Base-by-base conservation (phyloP, 2,113 vertebrate species). In the Silurus asotus region DNA sequence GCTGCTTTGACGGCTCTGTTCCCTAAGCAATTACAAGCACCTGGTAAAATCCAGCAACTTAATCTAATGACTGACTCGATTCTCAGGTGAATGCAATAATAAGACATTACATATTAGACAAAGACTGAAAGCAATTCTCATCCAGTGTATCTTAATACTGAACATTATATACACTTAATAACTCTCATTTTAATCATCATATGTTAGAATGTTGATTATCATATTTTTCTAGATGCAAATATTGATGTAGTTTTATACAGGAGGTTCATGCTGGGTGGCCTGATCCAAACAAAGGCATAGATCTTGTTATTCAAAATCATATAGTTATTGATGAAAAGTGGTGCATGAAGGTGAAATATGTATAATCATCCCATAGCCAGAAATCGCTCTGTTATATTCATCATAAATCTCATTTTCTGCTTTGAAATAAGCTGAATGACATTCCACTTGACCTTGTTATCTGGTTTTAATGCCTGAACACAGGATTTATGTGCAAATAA, bases 401-500 rank as follows among this genome's bases (percentile, higher is more conserved):
- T 55, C 75, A 55, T 55, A 51, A 77, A 55, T 55, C 51, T 77
- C 13, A 17, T 4, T 76, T 55, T 55, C 74, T 76, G 49, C 69
- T 70, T 69, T 48, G 49, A 25, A 49, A 61, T 48, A 28, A 75
- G 58, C 76, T 20, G 82, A 62, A 62, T 88, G 48, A 8, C 20
- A 51, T 59, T 76, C n/a, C 4, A 53, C 28, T 81, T 84, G 59
- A 67, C 28, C 28, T 75, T 75, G 72, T 67, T 76, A 6, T 48
- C 13, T 15, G 53, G 23, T 78, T 5, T 83, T 87, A 61, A 78
- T 23, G 75, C 77, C 62, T 58, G 79, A 53, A 56, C 81, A 58
- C 64, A 9, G 17, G 20, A 0, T 51, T 85, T 37, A 61, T 14
- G n/a, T 53, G 62, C 81, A 75, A 85, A 76, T 88, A 28, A 76